A percentile compares a stretch with the other conserved stretches of the same genome.
Conservation (phyloP, 2,113 vertebrate genomes). For the Jacana jacana region DNA sequence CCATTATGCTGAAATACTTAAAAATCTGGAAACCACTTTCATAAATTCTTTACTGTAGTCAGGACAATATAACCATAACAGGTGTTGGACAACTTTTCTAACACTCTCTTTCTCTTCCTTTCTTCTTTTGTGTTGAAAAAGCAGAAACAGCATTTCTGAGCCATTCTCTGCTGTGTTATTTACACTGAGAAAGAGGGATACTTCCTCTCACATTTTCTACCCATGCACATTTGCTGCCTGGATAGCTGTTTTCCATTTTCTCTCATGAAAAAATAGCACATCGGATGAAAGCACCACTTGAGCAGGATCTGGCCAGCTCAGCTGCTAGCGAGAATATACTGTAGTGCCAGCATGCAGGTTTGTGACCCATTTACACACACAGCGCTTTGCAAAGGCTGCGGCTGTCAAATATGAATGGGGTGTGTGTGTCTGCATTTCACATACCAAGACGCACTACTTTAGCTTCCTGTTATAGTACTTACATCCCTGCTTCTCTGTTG, state of each 20-base stretch:
- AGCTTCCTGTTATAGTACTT: background rate
- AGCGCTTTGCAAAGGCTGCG: background rate
- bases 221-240: background rate
- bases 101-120: background rate
- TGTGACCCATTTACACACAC: background rate
- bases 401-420: fast-evolving
- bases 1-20: background rate
- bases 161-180: background rate
- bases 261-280: background rate
- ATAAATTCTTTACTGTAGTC: background rate
- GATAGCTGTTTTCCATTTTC: background rate
- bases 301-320: background rate
- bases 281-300: background rate
- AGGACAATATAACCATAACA: background rate
- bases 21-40: background rate
- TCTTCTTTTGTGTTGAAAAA: background rate
- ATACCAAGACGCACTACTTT: background rate
- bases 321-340: background rate
- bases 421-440: background rate
- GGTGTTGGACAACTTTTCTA: background rate
- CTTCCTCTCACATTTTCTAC: background rate
- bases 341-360: background rate
- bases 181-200: background rate
- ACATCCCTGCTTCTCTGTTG: background rate
- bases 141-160: background rate